Conservation (phyloP, 2,888 invertebrate species). For the Drosophila prolongata region DNA sequence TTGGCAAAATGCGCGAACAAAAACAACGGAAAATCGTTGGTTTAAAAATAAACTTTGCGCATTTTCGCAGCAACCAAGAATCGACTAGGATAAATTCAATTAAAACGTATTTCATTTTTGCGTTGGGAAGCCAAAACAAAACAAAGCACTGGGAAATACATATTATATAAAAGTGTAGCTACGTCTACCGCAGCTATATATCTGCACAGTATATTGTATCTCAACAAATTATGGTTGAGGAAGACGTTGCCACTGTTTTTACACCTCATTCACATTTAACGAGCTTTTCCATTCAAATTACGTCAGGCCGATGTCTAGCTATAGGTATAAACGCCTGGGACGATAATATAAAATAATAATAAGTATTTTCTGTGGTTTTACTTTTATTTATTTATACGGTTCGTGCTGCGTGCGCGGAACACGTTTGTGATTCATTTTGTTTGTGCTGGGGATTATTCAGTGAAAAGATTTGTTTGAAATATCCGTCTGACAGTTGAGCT, state of each 20-base stretch:
- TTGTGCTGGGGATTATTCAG: conserved; percentile 46
- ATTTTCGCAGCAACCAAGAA: conserved; percentile 55
- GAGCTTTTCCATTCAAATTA: conserved; percentile 54
- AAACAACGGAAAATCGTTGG: conserved; percentile 33
- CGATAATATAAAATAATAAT: conserved; percentile 25
- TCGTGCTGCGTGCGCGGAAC: conserved; percentile 54
- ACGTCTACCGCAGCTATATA: conserved; percentile 18
- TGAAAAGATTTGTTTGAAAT: conserved; percentile 51
- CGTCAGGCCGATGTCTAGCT: conserved; percentile 52
- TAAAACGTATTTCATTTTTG: conserved; percentile 71
- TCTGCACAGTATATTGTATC: conserved; percentile 22
- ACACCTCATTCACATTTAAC: conserved; percentile 65
- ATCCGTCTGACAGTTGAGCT: conserved; percentile 47
- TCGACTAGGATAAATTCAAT: conserved; percentile 62
- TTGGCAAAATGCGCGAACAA: conserved; percentile 57
- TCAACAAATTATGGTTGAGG: conserved; percentile 58
- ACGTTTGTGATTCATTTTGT: conserved; percentile 63
- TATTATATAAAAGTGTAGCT: conserved; percentile 45
- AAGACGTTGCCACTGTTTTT: conserved; percentile 51
- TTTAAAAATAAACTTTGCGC: conserved; percentile 66
- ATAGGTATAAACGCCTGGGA: conserved; percentile 29
- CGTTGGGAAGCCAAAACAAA: conserved; percentile 55
- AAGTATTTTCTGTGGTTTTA: conserved; percentile 22
- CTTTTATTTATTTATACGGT: conserved; percentile 26
- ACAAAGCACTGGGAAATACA: conserved; percentile 34